Conservation (phyloP, 2,113 vertebrate genomes). For the Menidia beryllina region DNA sequence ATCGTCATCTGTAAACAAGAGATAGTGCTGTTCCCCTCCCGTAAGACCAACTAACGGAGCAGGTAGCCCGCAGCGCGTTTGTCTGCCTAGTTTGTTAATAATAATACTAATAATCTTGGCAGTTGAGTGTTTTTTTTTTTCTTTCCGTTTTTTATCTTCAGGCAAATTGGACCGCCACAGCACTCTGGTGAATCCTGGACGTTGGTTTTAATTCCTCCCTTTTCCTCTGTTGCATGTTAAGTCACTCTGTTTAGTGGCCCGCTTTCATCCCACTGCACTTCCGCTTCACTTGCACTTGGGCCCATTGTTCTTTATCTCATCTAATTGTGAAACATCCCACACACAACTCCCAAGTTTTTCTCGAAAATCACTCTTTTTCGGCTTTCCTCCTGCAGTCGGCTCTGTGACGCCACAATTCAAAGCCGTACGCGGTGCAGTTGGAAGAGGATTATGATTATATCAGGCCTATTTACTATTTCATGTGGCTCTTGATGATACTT, state of each 20-base stretch:
- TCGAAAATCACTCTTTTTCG: constrained; percentile 9
- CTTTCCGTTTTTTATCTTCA: constrained; percentile 79
- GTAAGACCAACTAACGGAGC: constrained; percentile 49
- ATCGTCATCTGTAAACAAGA: constrained; percentile 96
- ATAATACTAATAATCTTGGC: constrained; percentile 94
- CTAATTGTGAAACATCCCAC: constrained; percentile 40
- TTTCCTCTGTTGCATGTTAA: constrained; percentile 92
- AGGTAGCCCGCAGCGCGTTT: constrained; percentile 81
- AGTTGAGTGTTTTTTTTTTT: constrained; percentile 82
- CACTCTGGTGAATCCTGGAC: constrained; percentile 85
- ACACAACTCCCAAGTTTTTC: constrained; percentile 16
- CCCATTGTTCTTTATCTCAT: constrained; percentile 8
- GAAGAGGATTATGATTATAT: constrained; percentile 75
- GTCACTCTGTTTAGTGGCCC: constrained; percentile 79
- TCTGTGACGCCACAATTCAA: constrained; percentile 41
- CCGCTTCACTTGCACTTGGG: background rate
- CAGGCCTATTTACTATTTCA: constrained; percentile 74
- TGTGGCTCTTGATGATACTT: constrained; percentile 72
- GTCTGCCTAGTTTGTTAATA: constrained; percentile 88
- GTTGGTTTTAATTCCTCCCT: constrained; percentile 88
- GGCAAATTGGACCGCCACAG: constrained; percentile 92
- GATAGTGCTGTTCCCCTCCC: constrained; percentile 76
- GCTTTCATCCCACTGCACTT: background rate
- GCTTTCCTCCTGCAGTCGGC: constrained; percentile 26
- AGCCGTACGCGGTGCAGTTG: constrained; percentile 62